These are phyloP conservation scores for Drosophila pegasa DNA, from an alignment of 2,888 invertebrate species.

Conservation along the genomic window DNA sequence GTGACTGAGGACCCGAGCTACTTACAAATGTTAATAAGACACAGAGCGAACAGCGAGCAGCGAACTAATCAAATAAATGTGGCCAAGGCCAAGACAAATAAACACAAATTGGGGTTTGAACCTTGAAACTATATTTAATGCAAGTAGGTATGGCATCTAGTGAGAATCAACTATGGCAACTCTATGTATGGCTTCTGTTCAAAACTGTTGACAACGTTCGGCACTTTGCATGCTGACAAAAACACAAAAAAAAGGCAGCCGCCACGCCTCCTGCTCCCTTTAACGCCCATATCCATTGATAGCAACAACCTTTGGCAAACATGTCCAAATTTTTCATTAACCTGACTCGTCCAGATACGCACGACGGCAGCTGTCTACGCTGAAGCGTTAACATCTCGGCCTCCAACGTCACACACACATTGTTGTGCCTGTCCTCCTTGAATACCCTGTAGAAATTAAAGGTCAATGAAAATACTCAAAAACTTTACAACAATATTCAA, in stretches of 20 bases:
- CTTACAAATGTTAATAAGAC: constrained; percentile 61
- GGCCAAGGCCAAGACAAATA: constrained; percentile 28
- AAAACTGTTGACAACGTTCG: constrained; percentile 62
- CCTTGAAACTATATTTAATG: background rate
- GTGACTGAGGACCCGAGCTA: constrained; percentile 45
- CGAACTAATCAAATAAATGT: constrained; percentile 1
- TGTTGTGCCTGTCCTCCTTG: background rate
- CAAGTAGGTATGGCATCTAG: background rate
- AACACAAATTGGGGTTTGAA: constrained; percentile 3
- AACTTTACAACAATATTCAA: too few relatives aligned
- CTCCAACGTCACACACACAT: constrained; percentile 9
- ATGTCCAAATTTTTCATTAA: constrained; percentile 75
- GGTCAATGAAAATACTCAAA: background rate
- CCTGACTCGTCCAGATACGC: constrained; percentile 71
- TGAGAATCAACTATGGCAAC: background rate
- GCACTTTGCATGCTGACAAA: constrained; percentile 57
- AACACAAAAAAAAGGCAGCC: constrained; percentile 26
- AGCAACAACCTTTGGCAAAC: constrained; percentile 48
- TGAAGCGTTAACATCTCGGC: constrained; percentile 56
- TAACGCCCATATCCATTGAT: constrained; percentile 26
- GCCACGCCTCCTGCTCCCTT: background rate
- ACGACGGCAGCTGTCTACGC: constrained; percentile 56
- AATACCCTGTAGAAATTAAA: constrained; percentile 1
- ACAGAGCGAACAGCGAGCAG: background rate
- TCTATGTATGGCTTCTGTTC: constrained; percentile 19